Base-by-base conservation (phyloP, 2,888 invertebrate species). In the Mamestra brassicae region DNA sequence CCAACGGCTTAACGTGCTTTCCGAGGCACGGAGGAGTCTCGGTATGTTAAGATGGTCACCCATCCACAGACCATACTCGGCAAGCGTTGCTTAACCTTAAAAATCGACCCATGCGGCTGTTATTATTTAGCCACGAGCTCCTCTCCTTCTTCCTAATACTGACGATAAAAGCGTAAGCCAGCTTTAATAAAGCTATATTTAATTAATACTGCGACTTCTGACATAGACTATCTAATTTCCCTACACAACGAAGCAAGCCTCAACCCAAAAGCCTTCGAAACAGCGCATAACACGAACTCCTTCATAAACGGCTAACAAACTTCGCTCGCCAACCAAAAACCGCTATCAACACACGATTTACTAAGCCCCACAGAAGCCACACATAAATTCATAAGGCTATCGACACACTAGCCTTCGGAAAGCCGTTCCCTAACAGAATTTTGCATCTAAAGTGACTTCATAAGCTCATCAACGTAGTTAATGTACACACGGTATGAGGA, bases 401-500 rank as follows among this genome's bases (percentile, higher is more conserved):
- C 73, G 82, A 67, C 85, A 78, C 80, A 84, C 77, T 84, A 65
- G 79, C 66, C 77, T 66, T 72, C 69, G 74, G 66, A 76, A 86
- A 87, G 70, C 77, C 79, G 82, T 82, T 88, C 63, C 69, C 68
- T 77, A 77, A 76, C 70, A 76, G 76, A 88, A 83, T 88, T 89
- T 85, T 82, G 80, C 83, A 81, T 83, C 83, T 81, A 81, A 88
- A 85, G 78, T 80, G 80, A 84, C 78, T 89, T 90, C 77, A 86
- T 90, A 89, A 91, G 88, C 89, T 87, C 89, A 87, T 90, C 89
- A 89, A 88, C 87, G 85, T 87, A 86, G 89, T 83, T 87, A 88
- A 86, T 87, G 86, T 81, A 79, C 82, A 87, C 81, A 81, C 76
- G 76, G 83, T 36, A 36, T 57, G 47, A 62, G 38, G 38, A 5